Evolutionary conservation across 2,113 vertebrate species (phyloP).

Genomic region (Sceloporus tristichus): DNA sequence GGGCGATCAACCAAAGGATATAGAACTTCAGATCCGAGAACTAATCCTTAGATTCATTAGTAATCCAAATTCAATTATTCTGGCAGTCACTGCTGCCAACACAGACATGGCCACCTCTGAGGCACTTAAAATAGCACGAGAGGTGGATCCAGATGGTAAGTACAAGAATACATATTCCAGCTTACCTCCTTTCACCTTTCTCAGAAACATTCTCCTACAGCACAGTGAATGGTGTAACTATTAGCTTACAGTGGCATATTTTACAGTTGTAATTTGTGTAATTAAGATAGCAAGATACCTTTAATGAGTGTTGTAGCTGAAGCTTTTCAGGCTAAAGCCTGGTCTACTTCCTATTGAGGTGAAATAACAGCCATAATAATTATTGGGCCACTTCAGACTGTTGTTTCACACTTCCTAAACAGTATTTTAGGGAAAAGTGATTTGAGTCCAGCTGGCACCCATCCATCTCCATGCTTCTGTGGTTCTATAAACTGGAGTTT

Average conservation of each 20-base stretch:
- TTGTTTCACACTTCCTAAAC: background rate
- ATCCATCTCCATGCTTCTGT: too few species aligned
- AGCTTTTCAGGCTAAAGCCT: conserved; percentile 7
- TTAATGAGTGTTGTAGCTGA: background rate
- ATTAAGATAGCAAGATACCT: background rate
- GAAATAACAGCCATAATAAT: background rate
- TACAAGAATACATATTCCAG: background rate
- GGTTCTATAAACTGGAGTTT: background rate
- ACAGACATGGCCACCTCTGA: conserved; percentile 99
- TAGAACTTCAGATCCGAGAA: conserved; percentile 96
- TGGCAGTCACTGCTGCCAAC: conserved; percentile 97
- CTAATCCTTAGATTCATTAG: conserved; percentile 94
- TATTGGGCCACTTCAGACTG: background rate
- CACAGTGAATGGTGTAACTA: background rate
- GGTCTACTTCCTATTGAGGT: background rate
- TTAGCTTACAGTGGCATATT: background rate
- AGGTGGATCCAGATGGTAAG: conserved; percentile 96
- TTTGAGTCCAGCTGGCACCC: too few species aligned
- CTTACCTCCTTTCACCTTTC: background rate
- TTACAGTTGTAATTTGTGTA: background rate
- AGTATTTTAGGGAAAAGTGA: background rate
- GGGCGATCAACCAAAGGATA: conserved; percentile 97
- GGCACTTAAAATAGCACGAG: conserved; percentile 95
- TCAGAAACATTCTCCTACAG: background rate
- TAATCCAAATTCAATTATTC: conserved; percentile 97